These are phyloP conservation scores for Mesorhabditis sp. DNA, from an alignment of 2,888 invertebrate genomes.

Conservation along the genomic window DNA sequence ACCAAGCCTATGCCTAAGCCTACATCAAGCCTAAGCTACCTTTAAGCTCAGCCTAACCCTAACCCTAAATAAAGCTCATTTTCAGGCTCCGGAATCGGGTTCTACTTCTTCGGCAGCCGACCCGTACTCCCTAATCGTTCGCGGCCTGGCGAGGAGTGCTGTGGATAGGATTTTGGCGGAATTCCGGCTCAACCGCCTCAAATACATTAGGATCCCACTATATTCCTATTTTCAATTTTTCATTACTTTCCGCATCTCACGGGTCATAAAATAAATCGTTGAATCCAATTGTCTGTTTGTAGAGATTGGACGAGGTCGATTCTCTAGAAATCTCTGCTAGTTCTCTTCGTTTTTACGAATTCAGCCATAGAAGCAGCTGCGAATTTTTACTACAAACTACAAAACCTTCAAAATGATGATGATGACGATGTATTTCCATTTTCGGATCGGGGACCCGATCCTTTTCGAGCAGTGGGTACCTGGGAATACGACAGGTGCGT, in stretches of 20 bases:
- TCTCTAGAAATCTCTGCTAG: not conserved
- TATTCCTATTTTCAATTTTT: not conserved
- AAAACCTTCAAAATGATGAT: conserved; percentile 30
- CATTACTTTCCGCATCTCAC: not conserved
- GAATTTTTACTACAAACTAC: not conserved
- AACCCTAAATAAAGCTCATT: not conserved
- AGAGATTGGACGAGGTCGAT: not conserved
- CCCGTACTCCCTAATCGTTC: not conserved
- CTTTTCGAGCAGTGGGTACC: conserved; percentile 46
- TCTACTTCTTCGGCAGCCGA: conserved; percentile 42
- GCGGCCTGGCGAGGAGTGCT: not conserved
- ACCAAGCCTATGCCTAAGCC: too few relatives aligned
- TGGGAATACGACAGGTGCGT: conserved; percentile 25
- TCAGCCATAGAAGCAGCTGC: not conserved
- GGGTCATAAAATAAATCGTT: not conserved
- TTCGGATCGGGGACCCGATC: conserved; percentile 43
- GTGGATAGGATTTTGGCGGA: not conserved
- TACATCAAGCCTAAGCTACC: too few relatives aligned
- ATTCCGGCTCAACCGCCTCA: too few relatives aligned
- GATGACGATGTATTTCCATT: conserved; percentile 57
- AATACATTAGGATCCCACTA: too few relatives aligned
- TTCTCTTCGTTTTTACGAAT: not conserved
- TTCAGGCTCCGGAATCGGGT: conserved; percentile 39
- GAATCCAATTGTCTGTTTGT: not conserved
- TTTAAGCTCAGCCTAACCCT: not conserved